These are phyloP conservation scores for Disparrhopalites patrizii DNA, from an alignment of 2,888 invertebrate species.

Conservation along the genomic window DNA sequence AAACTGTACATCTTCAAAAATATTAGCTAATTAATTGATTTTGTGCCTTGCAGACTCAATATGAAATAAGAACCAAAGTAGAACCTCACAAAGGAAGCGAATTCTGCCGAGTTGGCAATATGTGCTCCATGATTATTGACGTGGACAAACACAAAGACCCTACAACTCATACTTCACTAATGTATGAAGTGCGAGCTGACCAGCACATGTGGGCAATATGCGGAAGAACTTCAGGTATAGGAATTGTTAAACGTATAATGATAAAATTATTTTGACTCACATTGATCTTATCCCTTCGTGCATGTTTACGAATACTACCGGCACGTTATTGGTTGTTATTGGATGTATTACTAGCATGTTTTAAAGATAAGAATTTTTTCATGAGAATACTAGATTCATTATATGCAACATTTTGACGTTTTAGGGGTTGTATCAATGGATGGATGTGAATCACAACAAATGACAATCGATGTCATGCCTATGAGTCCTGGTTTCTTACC, in stretches of 20 bases:
- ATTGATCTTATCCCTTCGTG: too few species aligned
- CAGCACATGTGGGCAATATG: conserved; percentile 91
- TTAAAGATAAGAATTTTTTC: too few species aligned
- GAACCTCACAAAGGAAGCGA: conserved; percentile 76
- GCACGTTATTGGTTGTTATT: too few species aligned
- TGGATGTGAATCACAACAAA: conserved; percentile 63
- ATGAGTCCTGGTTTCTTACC: conserved; percentile 85
- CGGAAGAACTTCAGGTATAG: conserved; percentile 75
- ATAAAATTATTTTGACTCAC: neutral
- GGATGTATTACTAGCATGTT: too few species aligned
- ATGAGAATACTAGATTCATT: too few species aligned
- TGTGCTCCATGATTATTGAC: conserved; percentile 57
- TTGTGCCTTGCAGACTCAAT: conserved; percentile 66
- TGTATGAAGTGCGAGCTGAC: conserved; percentile 91
- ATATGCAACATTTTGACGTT: conserved; percentile 41
- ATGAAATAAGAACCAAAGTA: conserved; percentile 70
- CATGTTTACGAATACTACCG: too few species aligned
- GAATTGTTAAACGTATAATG: neutral
- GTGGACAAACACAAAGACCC: conserved; percentile 50
- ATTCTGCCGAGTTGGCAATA: conserved; percentile 81
- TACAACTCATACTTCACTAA: conserved; percentile 62
- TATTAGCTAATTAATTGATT: neutral
- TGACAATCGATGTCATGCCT: conserved; percentile 86
- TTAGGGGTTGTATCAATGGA: conserved; percentile 69
- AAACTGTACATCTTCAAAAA: too few species aligned